phyloP scores from a whole-genome alignment of 2,113 vertebrate genomes.

The Albula glossodonta region DNA sequence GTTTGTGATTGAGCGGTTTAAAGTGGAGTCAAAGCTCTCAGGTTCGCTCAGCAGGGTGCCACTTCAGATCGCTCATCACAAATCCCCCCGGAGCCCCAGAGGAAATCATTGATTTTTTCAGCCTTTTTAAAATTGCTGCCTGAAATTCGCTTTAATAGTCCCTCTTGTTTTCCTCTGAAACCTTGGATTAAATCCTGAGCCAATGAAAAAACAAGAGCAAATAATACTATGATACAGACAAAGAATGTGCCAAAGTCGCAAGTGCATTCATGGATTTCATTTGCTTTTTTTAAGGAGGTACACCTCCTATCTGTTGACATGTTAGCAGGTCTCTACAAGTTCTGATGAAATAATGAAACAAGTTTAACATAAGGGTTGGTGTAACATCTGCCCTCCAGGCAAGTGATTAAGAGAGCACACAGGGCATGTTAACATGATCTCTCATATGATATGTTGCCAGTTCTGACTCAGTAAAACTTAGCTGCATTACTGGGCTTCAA shows the following conservation, averaged over 20 bases:
- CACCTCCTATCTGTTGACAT: neutral
- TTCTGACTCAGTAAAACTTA: neutral
- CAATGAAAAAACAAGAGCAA: constrained; percentile 44
- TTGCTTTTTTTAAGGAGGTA: neutral
- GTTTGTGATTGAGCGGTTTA: constrained; percentile 63
- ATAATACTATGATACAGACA: constrained; percentile 38
- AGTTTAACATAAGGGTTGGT: neutral
- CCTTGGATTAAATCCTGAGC: constrained; percentile 54
- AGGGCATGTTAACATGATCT: neutral
- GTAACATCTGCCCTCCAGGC: neutral
- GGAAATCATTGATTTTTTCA: constrained; percentile 54
- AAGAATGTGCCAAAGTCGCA: constrained; percentile 46
- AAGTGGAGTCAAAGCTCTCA: constrained; percentile 64
- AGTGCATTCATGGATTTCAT: constrained; percentile 18
- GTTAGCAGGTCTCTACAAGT: neutral
- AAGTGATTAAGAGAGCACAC: neutral
- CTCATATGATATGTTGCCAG: neutral
- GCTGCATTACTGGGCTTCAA: neutral
- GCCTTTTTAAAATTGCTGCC: constrained; percentile 35
- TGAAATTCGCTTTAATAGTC: constrained; percentile 57
- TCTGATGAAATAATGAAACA: neutral
- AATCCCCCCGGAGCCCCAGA: constrained; percentile 54
- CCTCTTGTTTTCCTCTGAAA: constrained; percentile 50
- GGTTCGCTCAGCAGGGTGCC: constrained; percentile 62
- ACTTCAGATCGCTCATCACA: constrained; percentile 61